Conservation (phyloP, 1,140 invertebrate species). For the Tetramorium alpestre region DNA sequence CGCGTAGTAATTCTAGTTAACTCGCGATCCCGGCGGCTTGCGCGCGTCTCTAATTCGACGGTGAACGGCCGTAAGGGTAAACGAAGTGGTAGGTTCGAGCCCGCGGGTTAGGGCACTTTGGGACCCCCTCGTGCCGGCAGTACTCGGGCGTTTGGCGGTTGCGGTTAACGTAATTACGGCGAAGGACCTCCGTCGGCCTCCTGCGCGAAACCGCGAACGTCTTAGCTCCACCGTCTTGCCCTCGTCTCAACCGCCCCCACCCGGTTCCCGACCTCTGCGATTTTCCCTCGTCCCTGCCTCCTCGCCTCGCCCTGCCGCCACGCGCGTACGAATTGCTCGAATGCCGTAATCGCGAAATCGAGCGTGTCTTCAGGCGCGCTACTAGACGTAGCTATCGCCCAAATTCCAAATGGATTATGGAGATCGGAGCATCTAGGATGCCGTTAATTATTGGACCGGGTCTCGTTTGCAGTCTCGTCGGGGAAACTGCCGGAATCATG, state of each 20-base stretch:
- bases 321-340: slow-evolving; percentile 75
- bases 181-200: slow-evolving; percentile 79
- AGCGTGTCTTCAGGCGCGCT: slow-evolving; percentile 22
- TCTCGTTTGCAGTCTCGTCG: neutral
- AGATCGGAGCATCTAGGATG: slow-evolving; percentile 21
- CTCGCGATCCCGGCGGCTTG: neutral
- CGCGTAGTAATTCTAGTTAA: slow-evolving; percentile 35
- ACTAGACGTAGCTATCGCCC: neutral
- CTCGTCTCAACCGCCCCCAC: slow-evolving; percentile 32
- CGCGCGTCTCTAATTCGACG: slow-evolving; percentile 45
- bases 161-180: slow-evolving; percentile 84
- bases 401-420: slow-evolving; percentile 40
- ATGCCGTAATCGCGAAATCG: slow-evolving; percentile 76
- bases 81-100: slow-evolving; percentile 66
- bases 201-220: slow-evolving; percentile 83
- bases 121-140: slow-evolving; percentile 73
- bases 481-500: neutral
- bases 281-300: slow-evolving; percentile 64
- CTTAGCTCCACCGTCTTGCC: slow-evolving; percentile 74
- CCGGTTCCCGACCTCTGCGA: slow-evolving; percentile 65
- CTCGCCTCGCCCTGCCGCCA: slow-evolving; percentile 45
- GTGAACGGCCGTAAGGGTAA: slow-evolving; percentile 45
- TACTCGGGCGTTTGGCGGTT: slow-evolving; percentile 79
- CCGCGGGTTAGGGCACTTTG: slow-evolving; percentile 75
- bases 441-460: neutral